Percentiles rank a stretch among this genome's conserved stretches.
Conservation (phyloP, 2,888 invertebrate genomes). For the Sesia bembeciformis region DNA sequence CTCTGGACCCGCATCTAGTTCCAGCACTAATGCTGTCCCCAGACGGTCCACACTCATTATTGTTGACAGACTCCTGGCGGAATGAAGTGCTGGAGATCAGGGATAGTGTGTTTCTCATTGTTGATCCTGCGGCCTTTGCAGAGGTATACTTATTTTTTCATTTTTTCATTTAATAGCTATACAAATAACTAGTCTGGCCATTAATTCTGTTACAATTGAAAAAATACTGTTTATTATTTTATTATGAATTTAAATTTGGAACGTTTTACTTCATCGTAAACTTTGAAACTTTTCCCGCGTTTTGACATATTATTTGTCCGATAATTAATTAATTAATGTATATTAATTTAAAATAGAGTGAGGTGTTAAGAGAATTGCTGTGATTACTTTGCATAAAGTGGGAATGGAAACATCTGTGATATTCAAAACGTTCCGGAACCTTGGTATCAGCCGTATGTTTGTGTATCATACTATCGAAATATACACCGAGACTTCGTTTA, state of each 20-base stretch:
- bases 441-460: too few relatives aligned
- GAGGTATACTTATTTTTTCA: constrained; percentile 54
- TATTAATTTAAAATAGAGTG: not conserved
- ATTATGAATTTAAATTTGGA: not conserved
- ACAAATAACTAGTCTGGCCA: not conserved
- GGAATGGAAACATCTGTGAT: too few relatives aligned
- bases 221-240: not conserved
- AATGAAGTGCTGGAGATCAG: constrained; percentile 73
- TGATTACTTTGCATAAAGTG: not conserved
- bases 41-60: constrained; percentile 36
- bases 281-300: not conserved
- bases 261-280: not conserved
- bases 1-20: constrained; percentile 78
- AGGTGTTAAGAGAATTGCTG: not conserved
- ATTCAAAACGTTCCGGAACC: too few relatives aligned
- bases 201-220: not conserved
- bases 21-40: constrained; percentile 71
- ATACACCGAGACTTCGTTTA: not conserved
- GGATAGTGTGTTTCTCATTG: constrained; percentile 76
- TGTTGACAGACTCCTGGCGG: constrained; percentile 75
- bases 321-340: too few relatives aligned
- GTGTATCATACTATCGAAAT: not conserved
- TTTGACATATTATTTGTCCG: not conserved
- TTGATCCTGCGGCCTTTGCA: constrained; percentile 80
- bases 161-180: not conserved